Conservation (phyloP, 2,888 invertebrate species). For the Mesorhabditis spiculigera region DNA sequence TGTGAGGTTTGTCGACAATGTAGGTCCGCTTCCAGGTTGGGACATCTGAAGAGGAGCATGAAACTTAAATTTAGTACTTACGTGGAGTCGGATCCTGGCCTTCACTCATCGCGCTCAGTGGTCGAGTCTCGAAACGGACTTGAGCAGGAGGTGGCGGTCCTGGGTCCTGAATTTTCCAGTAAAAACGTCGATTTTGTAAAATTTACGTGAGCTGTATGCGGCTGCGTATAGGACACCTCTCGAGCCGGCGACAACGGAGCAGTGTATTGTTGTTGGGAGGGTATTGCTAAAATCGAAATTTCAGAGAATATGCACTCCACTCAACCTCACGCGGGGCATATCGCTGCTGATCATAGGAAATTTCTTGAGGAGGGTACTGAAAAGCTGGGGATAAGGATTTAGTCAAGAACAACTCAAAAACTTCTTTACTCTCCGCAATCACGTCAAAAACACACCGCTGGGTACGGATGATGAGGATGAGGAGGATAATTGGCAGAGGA, state of each 20-base stretch:
- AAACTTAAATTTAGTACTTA: neutral
- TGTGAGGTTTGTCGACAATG: slow-evolving; percentile 34
- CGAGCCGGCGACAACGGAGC: slow-evolving; percentile 5
- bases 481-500: neutral
- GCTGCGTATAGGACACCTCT: neutral
- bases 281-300: neutral
- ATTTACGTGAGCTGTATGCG: neutral
- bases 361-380: slow-evolving; percentile 1
- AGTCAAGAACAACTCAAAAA: neutral
- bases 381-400: neutral
- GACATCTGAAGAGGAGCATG: slow-evolving; percentile 11
- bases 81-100: slow-evolving; percentile 14
- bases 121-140: slow-evolving; percentile 52
- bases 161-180: slow-evolving; percentile 9
- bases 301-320: neutral
- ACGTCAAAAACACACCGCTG: neutral
- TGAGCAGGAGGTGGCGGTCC: slow-evolving; percentile 20
- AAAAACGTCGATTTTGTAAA: neutral
- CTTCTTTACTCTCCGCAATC: neutral
- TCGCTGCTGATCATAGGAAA: slow-evolving; percentile 4
- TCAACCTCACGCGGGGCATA: neutral
- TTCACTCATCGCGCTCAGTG: slow-evolving; percentile 44
- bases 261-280: neutral
- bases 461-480: neutral
- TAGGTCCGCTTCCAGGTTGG: slow-evolving; percentile 50